A percentile compares a stretch with the other conserved stretches of the same genome.
These are phyloP conservation scores for Caenorhabditis afra DNA, from an alignment of 2,888 invertebrate genomes.

Conservation along the genomic window DNA sequence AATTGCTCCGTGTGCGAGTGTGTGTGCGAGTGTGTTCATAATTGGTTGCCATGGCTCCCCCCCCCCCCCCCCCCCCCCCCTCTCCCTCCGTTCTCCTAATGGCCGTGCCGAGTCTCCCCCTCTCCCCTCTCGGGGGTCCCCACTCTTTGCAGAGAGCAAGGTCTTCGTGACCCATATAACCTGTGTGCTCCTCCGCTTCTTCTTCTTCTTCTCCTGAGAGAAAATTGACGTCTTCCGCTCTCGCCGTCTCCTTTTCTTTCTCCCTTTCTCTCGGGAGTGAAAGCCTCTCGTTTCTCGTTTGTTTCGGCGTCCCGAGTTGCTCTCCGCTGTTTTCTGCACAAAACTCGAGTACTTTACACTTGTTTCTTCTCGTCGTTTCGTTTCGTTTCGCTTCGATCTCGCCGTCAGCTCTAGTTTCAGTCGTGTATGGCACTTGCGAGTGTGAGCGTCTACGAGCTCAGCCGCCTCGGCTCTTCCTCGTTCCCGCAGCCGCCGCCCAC, in stretches of 20 bases:
- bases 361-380: not conserved
- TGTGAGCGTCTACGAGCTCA: slow-evolving; percentile 51
- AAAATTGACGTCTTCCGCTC: slow-evolving; percentile 54
- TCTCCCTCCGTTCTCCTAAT: too few species aligned
- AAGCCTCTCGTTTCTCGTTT: slow-evolving; percentile 4
- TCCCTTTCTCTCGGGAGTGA: not conserved
- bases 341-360: not conserved
- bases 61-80: too few species aligned
- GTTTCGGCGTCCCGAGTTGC: not conserved
- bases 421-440: slow-evolving; percentile 32
- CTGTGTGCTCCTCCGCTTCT: slow-evolving; percentile 6
- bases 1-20: too few species aligned
- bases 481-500: not conserved
- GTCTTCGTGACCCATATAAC: too few species aligned
- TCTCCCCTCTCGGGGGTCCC: not conserved
- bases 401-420: too few species aligned
- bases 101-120: too few species aligned
- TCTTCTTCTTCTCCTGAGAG: too few species aligned
- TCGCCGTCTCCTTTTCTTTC: too few species aligned
- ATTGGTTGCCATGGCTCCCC: too few species aligned
- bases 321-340: slow-evolving; percentile 1
- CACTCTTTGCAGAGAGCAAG: too few species aligned
- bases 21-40: too few species aligned
- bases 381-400: not conserved
- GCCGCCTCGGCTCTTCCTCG: slow-evolving; percentile 8